Evolutionary conservation across 1,140 invertebrate genomes (phyloP).

Genomic region (Luehdorfia chinensis): DNA sequence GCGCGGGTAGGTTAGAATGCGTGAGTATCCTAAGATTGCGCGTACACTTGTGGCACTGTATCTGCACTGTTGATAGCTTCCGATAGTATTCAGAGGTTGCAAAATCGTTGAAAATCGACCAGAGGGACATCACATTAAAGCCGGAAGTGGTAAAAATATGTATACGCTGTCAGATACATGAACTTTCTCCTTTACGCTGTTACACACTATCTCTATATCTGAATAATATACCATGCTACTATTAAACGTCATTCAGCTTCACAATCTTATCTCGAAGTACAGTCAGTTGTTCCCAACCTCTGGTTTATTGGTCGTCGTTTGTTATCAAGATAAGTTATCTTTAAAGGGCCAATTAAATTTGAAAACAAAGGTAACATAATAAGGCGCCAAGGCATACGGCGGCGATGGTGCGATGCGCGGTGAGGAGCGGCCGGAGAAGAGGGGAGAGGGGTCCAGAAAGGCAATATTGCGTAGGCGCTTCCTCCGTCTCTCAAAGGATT

Average conservation of each 20-base stretch:
- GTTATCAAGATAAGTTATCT: conserved; percentile 76
- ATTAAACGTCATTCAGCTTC: conserved; percentile 52
- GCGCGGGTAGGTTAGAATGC: too few species aligned
- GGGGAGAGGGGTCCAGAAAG: conserved; percentile 31
- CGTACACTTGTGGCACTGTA: too few species aligned
- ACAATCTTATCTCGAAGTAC: conserved; percentile 61
- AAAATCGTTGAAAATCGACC: too few species aligned
- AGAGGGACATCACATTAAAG: too few species aligned
- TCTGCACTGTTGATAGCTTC: too few species aligned
- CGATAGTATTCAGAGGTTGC: too few species aligned
- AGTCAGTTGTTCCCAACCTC: conserved; percentile 58
- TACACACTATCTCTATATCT: too few species aligned
- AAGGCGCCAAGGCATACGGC: conserved; percentile 63
- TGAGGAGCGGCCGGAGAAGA: conserved; percentile 14
- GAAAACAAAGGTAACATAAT: conserved; percentile 76
- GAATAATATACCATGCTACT: too few species aligned
- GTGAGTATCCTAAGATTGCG: too few species aligned
- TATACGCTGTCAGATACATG: too few species aligned
- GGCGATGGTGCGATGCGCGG: conserved; percentile 10
- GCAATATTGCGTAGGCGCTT: conserved; percentile 58
- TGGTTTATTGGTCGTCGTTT: conserved; percentile 74
- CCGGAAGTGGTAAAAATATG: too few species aligned
- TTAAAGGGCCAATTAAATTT: conserved; percentile 74
- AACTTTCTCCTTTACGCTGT: too few species aligned
- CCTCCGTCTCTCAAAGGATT: conserved; percentile 60